Percentiles rank a stretch among this genome's conserved stretches.
Evolutionary conservation across 2,888 invertebrate genomes (phyloP).

Genomic region (Agonopterix alstromeriana): DNA sequence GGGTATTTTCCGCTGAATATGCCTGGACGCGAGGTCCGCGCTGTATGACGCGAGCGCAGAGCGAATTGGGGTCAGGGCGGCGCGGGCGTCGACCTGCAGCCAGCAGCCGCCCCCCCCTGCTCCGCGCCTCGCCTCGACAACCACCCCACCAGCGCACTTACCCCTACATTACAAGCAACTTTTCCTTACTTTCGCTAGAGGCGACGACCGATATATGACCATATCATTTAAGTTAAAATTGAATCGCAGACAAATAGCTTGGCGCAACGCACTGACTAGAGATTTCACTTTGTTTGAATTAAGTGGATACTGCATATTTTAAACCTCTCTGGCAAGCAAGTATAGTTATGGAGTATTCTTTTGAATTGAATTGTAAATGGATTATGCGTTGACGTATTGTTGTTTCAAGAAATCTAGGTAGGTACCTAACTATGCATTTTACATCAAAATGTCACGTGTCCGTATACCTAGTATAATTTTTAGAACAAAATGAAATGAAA

Average conservation of each 20-base stretch:
- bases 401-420: not conserved
- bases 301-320: too few relatives aligned
- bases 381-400: not conserved
- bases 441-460: too few relatives aligned
- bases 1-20: conserved; percentile 69
- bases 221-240: conserved; percentile 16
- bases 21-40: conserved; percentile 68
- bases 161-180: conserved; percentile 16
- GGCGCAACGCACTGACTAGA: conserved; percentile 14
- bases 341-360: not conserved
- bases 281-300: conserved; percentile 10
- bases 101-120: conserved; percentile 32
- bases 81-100: conserved; percentile 72
- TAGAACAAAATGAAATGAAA: too few relatives aligned
- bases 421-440: too few relatives aligned
- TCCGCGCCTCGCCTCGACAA: conserved; percentile 22
- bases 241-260: conserved; percentile 16
- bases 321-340: too few relatives aligned
- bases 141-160: conserved; percentile 18
- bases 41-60: conserved; percentile 72
- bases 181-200: conserved; percentile 31
- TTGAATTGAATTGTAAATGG: too few relatives aligned
- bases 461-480: too few relatives aligned
- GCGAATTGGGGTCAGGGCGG: conserved; percentile 73
- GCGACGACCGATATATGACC: conserved; percentile 23